These are phyloP conservation scores for Mormoops blainvillei DNA, from an alignment of 2,113 vertebrate genomes.

Conservation along the genomic window DNA sequence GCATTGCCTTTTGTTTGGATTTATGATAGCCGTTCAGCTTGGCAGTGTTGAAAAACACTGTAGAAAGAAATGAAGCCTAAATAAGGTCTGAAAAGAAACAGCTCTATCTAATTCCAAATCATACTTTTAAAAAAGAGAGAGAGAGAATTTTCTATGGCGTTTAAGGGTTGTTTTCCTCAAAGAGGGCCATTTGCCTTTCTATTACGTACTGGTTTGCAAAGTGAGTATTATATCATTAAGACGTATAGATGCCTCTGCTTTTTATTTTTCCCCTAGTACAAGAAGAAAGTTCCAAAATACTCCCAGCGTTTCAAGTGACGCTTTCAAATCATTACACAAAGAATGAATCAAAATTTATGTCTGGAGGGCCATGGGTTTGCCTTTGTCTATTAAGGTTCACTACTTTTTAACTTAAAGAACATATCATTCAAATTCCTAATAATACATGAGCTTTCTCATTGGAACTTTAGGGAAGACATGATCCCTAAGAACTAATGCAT, in stretches of 20 bases:
- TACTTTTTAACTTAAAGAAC: not conserved
- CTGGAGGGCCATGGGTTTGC: not conserved
- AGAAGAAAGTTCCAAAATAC: not conserved
- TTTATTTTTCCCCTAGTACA: not conserved
- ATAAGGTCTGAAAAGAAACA: conserved; percentile 40
- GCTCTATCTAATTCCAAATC: not conserved
- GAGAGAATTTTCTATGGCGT: not conserved
- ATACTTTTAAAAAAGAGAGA: not conserved
- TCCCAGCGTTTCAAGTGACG: not conserved
- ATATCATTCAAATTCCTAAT: not conserved
- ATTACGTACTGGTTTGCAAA: not conserved
- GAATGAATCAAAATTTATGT: not conserved
- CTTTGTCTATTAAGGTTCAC: not conserved
- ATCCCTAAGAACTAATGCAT: not conserved
- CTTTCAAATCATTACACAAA: not conserved
- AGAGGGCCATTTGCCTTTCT: not conserved
- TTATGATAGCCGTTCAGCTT: conserved; percentile 33
- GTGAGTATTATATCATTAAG: not conserved
- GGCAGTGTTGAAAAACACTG: not conserved
- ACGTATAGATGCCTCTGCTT: not conserved
- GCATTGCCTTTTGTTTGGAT: not conserved
- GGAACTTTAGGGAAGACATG: not conserved
- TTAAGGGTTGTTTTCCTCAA: not conserved
- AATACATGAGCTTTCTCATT: not conserved
- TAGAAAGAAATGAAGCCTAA: conserved; percentile 19